Percentiles rank a stretch among this genome's conserved stretches.
phyloP scores from a whole-genome alignment of 2,888 invertebrate species.

The Drosophila atroscutellata region DNA sequence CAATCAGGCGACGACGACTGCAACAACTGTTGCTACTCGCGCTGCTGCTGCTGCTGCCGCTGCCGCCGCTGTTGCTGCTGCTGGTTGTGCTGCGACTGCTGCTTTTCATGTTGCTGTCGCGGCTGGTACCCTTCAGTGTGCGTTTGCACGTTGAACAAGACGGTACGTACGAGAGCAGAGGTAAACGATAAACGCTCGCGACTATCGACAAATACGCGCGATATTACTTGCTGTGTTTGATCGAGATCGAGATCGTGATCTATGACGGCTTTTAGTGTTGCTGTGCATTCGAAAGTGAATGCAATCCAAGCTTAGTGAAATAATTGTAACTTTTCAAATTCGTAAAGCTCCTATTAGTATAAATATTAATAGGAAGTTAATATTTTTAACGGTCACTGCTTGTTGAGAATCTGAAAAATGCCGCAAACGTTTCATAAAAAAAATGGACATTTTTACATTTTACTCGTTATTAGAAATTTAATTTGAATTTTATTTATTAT shows the following conservation, averaged over 20 bases:
- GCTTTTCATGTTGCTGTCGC: conserved; percentile 49
- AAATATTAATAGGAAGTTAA: neutral
- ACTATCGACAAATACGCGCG: conserved; percentile 36
- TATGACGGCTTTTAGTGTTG: conserved; percentile 55
- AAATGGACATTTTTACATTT: conserved; percentile 11
- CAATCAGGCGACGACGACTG: conserved; percentile 61
- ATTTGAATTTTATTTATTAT: conserved; percentile 74
- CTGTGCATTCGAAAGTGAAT: conserved; percentile 33
- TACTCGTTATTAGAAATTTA: conserved; percentile 54
- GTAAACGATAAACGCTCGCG: conserved; percentile 38
- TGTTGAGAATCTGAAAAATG: conserved; percentile 54
- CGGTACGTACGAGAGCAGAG: conserved; percentile 54
- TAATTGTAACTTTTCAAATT: neutral
- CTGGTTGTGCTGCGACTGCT: conserved; percentile 27
- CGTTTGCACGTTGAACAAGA: conserved; percentile 81
- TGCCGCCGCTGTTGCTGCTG: conserved; percentile 14
- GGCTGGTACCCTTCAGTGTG: conserved; percentile 67
- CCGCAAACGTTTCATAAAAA: conserved; percentile 49
- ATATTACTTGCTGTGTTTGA: conserved; percentile 21
- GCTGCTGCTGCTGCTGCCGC: conserved; percentile 26
- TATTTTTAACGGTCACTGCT: conserved; percentile 26
- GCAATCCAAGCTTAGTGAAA: conserved; percentile 4
- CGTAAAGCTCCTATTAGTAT: neutral
- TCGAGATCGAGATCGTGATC: conserved; percentile 51
- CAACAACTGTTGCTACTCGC: conserved; percentile 46